Conservation (phyloP, 2,797 vertebrate genomes). For the Neopelma chrysocephalum region DNA sequence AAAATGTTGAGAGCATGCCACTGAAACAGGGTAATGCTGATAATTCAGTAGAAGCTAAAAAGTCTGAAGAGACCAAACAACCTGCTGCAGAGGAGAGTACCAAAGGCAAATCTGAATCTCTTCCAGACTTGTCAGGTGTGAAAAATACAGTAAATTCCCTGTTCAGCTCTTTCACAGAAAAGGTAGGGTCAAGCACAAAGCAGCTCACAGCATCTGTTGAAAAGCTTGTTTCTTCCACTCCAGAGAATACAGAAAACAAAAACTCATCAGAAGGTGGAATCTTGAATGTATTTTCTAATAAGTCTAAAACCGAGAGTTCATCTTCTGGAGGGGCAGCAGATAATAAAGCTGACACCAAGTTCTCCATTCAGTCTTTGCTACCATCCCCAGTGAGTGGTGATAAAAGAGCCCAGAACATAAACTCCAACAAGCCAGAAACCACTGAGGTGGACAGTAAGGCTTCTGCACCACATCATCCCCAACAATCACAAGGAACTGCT, state of each 20-base stretch:
- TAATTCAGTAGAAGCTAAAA: slow-evolving; percentile 69
- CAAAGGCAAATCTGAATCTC: slow-evolving; percentile 64
- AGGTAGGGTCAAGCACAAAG: slow-evolving; percentile 82
- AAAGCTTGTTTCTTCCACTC: slow-evolving; percentile 71
- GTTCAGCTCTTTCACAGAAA: slow-evolving; percentile 83
- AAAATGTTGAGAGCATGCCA: neutral
- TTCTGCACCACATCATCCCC: neutral
- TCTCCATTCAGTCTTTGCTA: slow-evolving; percentile 73
- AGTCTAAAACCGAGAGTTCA: slow-evolving; percentile 72
- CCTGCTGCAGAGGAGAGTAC: slow-evolving; percentile 64
- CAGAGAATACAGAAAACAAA: slow-evolving; percentile 68
- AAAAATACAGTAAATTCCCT: slow-evolving; percentile 89
- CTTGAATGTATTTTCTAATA: slow-evolving; percentile 77
- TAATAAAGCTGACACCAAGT: slow-evolving; percentile 65
- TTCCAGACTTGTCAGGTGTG: slow-evolving; percentile 78
- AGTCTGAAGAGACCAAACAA: slow-evolving; percentile 58
- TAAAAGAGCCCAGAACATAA: neutral
- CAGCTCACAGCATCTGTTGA: slow-evolving; percentile 79
- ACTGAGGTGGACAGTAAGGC: neutral
- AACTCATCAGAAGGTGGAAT: slow-evolving; percentile 76
- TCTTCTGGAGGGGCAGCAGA: slow-evolving; percentile 74
- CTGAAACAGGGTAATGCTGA: slow-evolving; percentile 67
- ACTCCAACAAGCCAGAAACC: neutral
- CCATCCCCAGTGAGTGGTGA: slow-evolving; percentile 59
- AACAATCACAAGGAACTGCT: neutral